phyloP scores from a whole-genome alignment of 2,888 invertebrate genomes.

The Nymphalis urticae region DNA sequence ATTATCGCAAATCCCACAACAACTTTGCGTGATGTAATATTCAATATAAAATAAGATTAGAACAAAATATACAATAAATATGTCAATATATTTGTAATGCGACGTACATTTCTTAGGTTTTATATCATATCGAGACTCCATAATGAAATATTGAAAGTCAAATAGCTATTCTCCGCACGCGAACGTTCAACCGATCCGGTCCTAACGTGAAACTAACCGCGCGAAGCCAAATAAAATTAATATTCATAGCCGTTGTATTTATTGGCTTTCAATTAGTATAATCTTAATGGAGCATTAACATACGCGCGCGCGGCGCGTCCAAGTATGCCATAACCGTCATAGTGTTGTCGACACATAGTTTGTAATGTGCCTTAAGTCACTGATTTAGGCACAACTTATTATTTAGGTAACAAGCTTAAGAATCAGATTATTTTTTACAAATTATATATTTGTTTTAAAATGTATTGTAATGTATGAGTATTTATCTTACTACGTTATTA shows the following conservation, averaged over 20 bases:
- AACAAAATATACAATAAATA: conserved; percentile 14
- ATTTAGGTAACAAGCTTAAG: not conserved
- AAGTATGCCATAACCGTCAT: conserved; percentile 58
- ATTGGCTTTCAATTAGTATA: conserved; percentile 82
- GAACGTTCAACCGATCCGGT: conserved; percentile 48
- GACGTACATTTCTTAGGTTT: conserved; percentile 1
- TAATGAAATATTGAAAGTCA: conserved; percentile 25
- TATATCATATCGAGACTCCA: conserved; percentile 11
- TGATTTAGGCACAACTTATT: not conserved
- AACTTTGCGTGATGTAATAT: not conserved
- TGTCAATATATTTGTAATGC: conserved; percentile 1
- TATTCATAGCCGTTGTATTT: conserved; percentile 82
- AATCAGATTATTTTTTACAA: too few species aligned
- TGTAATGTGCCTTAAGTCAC: conserved; percentile 13
- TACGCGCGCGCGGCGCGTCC: conserved; percentile 72
- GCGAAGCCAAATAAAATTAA: conserved; percentile 78
- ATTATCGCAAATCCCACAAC: not conserved
- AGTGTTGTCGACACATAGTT: conserved; percentile 56
- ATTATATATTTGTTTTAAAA: not conserved
- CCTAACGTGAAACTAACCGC: conserved; percentile 49
- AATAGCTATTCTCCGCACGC: conserved; percentile 59
- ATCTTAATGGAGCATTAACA: conserved; percentile 82
- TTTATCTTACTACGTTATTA: not conserved
- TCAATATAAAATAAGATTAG: conserved; percentile 4
- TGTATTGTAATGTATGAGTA: not conserved